Evolutionary conservation across 2,888 invertebrate species (phyloP).

Genomic region (Scrobipalpa costella): DNA sequence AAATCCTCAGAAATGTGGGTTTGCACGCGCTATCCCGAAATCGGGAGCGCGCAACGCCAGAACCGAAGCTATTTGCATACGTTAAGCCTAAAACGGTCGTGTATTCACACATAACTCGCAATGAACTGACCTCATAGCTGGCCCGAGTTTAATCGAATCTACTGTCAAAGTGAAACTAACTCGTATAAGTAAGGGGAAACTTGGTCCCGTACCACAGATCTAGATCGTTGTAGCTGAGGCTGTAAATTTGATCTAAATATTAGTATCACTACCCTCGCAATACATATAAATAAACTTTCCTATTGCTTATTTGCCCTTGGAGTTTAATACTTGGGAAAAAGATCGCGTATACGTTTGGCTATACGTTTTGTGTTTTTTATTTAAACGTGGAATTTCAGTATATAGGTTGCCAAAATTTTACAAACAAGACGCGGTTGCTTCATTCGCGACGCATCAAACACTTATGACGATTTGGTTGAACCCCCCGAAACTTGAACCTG

Average conservation of each 20-base stretch:
- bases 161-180: constrained; percentile 19
- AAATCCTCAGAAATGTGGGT: constrained; percentile 36
- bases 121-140: constrained; percentile 32
- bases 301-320: too few species aligned
- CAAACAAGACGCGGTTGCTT: too few species aligned
- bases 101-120: constrained; percentile 39
- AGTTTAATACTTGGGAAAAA: too few species aligned
- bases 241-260: background rate
- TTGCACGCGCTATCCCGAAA: constrained; percentile 24
- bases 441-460: too few species aligned
- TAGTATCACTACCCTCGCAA: background rate
- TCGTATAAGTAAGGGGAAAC: background rate
- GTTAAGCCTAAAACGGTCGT: constrained; percentile 42
- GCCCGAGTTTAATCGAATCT: background rate
- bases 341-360: too few species aligned
- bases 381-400: too few species aligned
- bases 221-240: background rate
- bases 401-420: too few species aligned
- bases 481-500: too few species aligned
- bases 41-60: constrained; percentile 34
- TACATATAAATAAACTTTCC: too few species aligned
- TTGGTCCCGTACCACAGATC: background rate
- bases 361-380: too few species aligned
- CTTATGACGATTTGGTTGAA: too few species aligned
- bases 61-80: constrained; percentile 49